Evolutionary conservation across 2,888 invertebrate species (phyloP).

Genomic region (Myopa testacea): DNA sequence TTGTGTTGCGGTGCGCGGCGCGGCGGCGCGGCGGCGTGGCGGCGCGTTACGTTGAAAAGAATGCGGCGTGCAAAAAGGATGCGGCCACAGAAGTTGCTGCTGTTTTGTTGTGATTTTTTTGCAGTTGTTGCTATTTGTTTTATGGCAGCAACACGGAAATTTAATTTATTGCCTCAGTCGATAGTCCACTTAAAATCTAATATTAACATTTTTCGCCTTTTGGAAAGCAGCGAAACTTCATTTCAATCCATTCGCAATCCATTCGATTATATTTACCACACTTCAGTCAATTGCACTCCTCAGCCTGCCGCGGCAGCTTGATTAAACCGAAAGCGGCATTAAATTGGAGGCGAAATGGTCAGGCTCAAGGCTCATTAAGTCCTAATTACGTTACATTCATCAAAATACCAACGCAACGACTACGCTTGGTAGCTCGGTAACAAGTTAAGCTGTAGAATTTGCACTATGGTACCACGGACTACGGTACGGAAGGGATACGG

Average conservation of each 20-base stretch:
- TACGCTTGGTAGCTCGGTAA: too few relatives aligned
- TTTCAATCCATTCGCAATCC: neutral
- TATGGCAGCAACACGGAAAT: constrained; percentile 32
- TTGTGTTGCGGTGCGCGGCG: constrained; percentile 45
- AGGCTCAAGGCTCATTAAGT: constrained; percentile 49
- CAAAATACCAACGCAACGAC: constrained; percentile 48
- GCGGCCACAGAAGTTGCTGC: constrained; percentile 26
- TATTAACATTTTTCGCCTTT: constrained; percentile 12
- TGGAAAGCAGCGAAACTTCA: constrained; percentile 16
- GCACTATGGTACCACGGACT: too few relatives aligned
- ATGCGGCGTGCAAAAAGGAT: constrained; percentile 46
- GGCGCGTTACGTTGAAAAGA: constrained; percentile 43
- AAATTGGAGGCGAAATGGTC: constrained; percentile 2
- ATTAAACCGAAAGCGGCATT: neutral
- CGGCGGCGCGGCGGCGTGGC: constrained; percentile 28
- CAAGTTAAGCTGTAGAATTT: too few relatives aligned
- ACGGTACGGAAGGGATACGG: too few relatives aligned
- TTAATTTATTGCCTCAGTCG: constrained; percentile 38
- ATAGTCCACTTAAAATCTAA: constrained; percentile 28
- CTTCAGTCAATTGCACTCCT: neutral
- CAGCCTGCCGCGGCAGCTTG: neutral
- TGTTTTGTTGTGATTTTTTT: too few relatives aligned
- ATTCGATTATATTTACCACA: neutral
- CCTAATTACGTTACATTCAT: constrained; percentile 53
- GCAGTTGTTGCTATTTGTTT: neutral